Percentiles rank a stretch among this genome's conserved stretches.
These are phyloP conservation scores for Papilio protenor DNA, from an alignment of 2,888 invertebrate genomes.

Conservation along the genomic window DNA sequence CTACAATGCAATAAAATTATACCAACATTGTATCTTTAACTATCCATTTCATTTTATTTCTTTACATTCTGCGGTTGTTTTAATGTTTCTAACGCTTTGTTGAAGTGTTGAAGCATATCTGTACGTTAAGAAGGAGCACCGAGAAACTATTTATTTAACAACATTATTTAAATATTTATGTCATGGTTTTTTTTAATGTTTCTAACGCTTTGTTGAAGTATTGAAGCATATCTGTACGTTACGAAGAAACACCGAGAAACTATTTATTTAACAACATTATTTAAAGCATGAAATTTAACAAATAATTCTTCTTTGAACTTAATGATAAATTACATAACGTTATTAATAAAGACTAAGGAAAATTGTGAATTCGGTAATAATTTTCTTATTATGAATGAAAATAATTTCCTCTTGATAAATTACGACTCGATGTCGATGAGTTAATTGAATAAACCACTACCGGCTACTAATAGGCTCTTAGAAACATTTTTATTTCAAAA, in stretches of 20 bases:
- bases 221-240: not conserved
- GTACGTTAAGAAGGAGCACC: too few relatives aligned
- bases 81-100: conserved; percentile 3
- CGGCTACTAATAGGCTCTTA: not conserved
- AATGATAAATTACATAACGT: too few relatives aligned
- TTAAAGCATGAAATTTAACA: not conserved
- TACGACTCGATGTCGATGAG: conserved; percentile 2
- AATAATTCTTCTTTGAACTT: too few relatives aligned
- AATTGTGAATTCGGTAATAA: not conserved
- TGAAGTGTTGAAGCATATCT: too few relatives aligned
- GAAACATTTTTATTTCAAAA: too few relatives aligned
- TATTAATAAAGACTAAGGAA: too few relatives aligned
- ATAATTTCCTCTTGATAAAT: not conserved
- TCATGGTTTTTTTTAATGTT: too few relatives aligned
- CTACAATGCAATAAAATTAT: not conserved
- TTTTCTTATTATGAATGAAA: not conserved
- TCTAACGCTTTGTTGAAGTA: too few relatives aligned
- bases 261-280: too few relatives aligned
- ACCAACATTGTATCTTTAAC: conserved; percentile 6
- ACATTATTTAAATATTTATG: too few relatives aligned
- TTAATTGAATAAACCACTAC: conserved; percentile 5
- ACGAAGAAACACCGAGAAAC: too few relatives aligned
- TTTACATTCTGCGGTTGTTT: not conserved
- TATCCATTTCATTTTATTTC: not conserved
- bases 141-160: too few relatives aligned